A percentile compares a stretch with the other conserved stretches of the same genome.
phyloP scores from a whole-genome alignment of 2,113 vertebrate genomes.

The Reinhardtius hippoglossoides region DNA sequence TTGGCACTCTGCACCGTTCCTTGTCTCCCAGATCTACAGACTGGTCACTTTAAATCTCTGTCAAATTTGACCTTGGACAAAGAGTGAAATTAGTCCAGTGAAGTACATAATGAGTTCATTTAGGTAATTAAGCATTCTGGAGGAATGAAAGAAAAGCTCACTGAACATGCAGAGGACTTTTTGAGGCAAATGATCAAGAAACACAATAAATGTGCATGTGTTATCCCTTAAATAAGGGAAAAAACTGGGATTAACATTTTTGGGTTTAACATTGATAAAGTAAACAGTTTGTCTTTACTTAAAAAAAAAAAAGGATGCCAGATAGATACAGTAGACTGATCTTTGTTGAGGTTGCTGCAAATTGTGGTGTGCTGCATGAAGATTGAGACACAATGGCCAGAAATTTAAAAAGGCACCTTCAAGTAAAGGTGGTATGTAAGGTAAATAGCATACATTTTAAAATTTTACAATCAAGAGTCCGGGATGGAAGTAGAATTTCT shows the following conservation, averaged over 20 bases:
- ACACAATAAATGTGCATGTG: not conserved
- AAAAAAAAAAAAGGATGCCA: too few species aligned
- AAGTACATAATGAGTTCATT: conserved; percentile 70
- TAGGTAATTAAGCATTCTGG: conserved; percentile 65
- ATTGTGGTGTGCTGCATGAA: not conserved
- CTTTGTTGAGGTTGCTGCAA: not conserved
- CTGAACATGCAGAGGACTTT: not conserved
- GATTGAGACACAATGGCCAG: not conserved
- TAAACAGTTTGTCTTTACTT: conserved; percentile 30
- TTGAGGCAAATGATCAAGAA: not conserved
- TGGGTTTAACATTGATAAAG: too few species aligned
- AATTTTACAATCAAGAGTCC: not conserved
- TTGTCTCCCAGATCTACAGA: not conserved
- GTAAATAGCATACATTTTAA: too few species aligned
- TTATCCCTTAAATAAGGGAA: too few species aligned
- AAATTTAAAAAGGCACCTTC: not conserved
- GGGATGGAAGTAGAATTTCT: not conserved
- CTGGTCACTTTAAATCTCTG: conserved; percentile 75
- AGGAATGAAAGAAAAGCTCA: not conserved
- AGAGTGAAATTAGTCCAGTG: conserved; percentile 75
- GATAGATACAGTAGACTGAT: not conserved
- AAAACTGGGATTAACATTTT: too few species aligned
- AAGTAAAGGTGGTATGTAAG: too few species aligned
- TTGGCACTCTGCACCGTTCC: conserved; percentile 30
- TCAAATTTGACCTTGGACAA: conserved; percentile 81